phyloP scores from a whole-genome alignment of 2,797 vertebrate genomes.

The Falco naumanni region DNA sequence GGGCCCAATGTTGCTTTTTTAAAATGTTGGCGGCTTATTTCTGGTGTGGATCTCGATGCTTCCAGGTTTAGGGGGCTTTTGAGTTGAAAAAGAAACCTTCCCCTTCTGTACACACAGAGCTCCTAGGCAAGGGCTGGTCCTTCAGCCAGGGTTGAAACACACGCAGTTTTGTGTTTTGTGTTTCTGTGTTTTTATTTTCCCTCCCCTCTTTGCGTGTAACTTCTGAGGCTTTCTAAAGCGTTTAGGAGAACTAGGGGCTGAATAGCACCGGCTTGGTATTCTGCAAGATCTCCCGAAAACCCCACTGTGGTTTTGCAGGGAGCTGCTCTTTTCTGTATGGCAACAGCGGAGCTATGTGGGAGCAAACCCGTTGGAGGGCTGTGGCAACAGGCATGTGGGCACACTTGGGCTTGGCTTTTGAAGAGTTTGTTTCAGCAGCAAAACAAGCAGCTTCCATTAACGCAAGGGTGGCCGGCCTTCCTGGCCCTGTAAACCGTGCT shows the following conservation, averaged over 20 bases:
- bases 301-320: neutral
- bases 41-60: rapidly evolving
- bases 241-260: neutral
- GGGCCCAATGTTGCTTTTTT: neutral
- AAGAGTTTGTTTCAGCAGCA: neutral
- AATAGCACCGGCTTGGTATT: neutral
- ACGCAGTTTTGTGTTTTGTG: rapidly evolving
- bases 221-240: neutral
- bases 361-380: neutral
- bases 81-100: neutral
- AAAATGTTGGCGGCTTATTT: neutral
- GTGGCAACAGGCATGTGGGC: slow-evolving; percentile 33
- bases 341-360: neutral
- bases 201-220: rapidly evolving
- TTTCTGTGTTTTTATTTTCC: too few relatives aligned
- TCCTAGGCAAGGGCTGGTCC: neutral
- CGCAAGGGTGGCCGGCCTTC: rapidly evolving
- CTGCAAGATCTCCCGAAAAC: neutral
- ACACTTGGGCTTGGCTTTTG: neutral
- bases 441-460: neutral
- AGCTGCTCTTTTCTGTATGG: neutral
- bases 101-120: rapidly evolving
- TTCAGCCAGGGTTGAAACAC: neutral
- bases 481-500: rapidly evolving
- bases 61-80: rapidly evolving